Conservation (phyloP, 1,140 invertebrate genomes). For the Drepana arcuata region DNA sequence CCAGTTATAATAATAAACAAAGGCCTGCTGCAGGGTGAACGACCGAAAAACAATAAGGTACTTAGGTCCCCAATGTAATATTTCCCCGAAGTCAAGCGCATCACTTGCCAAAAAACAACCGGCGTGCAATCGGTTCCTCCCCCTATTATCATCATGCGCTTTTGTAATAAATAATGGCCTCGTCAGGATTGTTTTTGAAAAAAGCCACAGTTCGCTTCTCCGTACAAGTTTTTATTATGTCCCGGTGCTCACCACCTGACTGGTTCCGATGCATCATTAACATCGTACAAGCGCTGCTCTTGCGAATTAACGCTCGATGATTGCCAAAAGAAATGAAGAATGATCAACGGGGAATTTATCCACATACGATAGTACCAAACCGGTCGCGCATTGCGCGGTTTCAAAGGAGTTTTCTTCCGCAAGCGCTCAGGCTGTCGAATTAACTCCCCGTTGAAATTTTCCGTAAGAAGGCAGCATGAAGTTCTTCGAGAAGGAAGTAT, state of each 20-base stretch:
- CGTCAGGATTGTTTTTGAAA: conserved; percentile 38
- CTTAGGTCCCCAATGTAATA: conserved; percentile 61
- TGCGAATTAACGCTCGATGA: conserved; percentile 23
- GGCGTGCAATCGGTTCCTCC: background rate
- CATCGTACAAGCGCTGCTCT: conserved; percentile 25
- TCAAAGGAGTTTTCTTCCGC: too few species aligned
- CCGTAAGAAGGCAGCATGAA: too few species aligned
- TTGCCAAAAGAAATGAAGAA: conserved; percentile 38
- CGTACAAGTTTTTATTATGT: conserved; percentile 42
- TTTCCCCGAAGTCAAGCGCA: conserved; percentile 53
- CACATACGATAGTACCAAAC: too few species aligned
- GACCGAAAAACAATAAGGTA: conserved; percentile 66
- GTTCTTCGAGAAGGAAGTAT: too few species aligned
- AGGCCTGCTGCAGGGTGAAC: conserved; percentile 36
- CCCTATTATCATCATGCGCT: conserved; percentile 46
- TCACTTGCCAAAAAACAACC: conserved; percentile 55
- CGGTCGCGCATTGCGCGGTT: too few species aligned
- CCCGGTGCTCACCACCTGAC: conserved; percentile 20
- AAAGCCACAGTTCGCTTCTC: conserved; percentile 19
- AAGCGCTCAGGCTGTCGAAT: too few species aligned
- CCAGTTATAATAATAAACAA: conserved; percentile 43
- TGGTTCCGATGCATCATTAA: conserved; percentile 50
- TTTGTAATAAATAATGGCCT: conserved; percentile 49
- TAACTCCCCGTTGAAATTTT: too few species aligned
- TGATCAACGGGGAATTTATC: too few species aligned